Conservation (phyloP, 2,113 vertebrate genomes). For the Mormyrus lacerda region DNA sequence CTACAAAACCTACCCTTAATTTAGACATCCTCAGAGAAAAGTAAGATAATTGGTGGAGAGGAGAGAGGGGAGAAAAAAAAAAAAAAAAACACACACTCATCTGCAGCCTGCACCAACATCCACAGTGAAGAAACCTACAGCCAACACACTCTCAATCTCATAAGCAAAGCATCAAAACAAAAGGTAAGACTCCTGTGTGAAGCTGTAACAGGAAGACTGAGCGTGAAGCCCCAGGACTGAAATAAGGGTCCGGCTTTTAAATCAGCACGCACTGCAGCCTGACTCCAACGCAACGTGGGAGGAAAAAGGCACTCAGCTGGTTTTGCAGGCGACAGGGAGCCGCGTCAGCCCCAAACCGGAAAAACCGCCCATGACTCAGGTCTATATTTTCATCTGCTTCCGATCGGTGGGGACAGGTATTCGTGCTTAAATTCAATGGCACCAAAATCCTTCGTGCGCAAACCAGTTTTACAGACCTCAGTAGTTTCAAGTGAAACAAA, state of each 20-base stretch:
- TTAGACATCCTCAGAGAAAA: not conserved
- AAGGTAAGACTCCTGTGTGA: not conserved
- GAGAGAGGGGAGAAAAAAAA: not conserved
- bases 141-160: not conserved
- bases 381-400: not conserved
- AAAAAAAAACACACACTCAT: not conserved
- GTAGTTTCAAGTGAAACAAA: not conserved
- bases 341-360: not conserved
- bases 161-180: not conserved
- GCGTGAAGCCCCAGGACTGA: not conserved
- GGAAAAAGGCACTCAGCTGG: conserved; percentile 14
- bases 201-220: not conserved
- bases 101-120: not conserved
- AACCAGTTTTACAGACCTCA: not conserved
- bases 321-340: not conserved
- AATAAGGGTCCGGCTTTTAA: not conserved
- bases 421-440: not conserved
- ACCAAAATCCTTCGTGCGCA: not conserved
- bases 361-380: not conserved
- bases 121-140: not conserved
- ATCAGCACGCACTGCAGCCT: conserved; percentile 25
- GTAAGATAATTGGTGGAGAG: not conserved
- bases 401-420: not conserved
- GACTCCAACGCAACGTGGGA: conserved; percentile 9
- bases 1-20: not conserved